Percentiles rank a stretch among this genome's conserved stretches.
These are phyloP conservation scores for Eulemur macaco DNA, from an alignment of 2,113 vertebrate species.

Conservation along the genomic window DNA sequence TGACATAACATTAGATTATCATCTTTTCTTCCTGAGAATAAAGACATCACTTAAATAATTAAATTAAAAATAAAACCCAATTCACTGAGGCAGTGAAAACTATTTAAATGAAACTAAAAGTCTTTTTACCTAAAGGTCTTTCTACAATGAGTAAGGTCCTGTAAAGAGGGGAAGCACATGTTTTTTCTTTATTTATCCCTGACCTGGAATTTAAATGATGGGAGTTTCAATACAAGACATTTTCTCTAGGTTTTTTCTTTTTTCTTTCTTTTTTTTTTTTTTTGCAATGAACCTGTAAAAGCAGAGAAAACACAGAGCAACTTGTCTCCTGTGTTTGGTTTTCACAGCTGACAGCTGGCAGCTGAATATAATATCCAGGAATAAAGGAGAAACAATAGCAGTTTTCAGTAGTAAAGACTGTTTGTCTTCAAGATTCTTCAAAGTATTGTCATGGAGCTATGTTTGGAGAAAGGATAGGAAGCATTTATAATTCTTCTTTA, in stretches of 20 bases:
- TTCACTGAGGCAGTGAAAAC: neutral
- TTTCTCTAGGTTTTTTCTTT: neutral
- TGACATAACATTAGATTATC: neutral
- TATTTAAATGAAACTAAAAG: neutral
- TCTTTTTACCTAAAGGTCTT: neutral
- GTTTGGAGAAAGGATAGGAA: conserved; percentile 63
- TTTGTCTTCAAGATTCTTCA: conserved; percentile 54
- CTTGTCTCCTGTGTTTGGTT: neutral
- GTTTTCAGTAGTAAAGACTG: conserved; percentile 4
- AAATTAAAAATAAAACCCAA: neutral
- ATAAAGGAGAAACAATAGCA: conserved; percentile 48
- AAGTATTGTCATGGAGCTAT: conserved; percentile 54
- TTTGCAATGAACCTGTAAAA: neutral
- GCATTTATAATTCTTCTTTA: conserved; percentile 29
- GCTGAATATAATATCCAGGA: conserved; percentile 19
- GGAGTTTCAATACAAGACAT: neutral
- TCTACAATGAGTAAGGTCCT: neutral
- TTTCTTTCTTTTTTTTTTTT: neutral
- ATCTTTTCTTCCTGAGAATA: neutral
- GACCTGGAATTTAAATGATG: neutral
- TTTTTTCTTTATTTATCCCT: neutral
- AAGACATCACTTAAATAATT: neutral
- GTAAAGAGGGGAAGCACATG: neutral
- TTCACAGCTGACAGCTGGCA: conserved; percentile 30
- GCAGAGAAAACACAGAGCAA: neutral